Evolutionary conservation across 2,888 invertebrate species (phyloP).

Genomic region (Ochropleura leucogaster): DNA sequence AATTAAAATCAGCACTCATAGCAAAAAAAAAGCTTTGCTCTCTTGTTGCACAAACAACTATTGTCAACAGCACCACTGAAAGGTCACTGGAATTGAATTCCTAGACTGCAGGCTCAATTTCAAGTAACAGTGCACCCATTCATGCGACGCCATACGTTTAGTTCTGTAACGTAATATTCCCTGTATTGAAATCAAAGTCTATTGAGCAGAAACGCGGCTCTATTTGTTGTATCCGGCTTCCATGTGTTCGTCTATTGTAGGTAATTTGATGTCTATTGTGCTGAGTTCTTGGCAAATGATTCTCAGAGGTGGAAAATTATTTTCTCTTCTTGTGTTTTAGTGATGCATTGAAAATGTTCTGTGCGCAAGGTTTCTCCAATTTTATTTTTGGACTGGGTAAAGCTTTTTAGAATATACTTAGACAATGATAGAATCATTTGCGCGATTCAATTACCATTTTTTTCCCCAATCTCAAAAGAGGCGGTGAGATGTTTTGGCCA

Average conservation of each 20-base stretch:
- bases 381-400: background rate
- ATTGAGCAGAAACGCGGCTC: slow-evolving; percentile 18
- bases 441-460: background rate
- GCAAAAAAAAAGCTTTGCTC: no score
- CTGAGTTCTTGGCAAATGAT: background rate
- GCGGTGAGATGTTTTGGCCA: background rate
- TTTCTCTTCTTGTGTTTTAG: background rate
- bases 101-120: slow-evolving; percentile 21
- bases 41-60: no score
- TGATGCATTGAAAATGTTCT: background rate
- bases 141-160: background rate
- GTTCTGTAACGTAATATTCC: slow-evolving; percentile 36
- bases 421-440: background rate
- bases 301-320: background rate
- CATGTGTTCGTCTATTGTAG: slow-evolving; percentile 6
- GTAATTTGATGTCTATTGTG: slow-evolving; percentile 29
- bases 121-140: slow-evolving; percentile 36
- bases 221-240: slow-evolving; percentile 15
- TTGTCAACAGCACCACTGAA: background rate
- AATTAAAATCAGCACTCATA: no score
- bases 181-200: slow-evolving; percentile 32
- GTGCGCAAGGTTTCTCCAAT: background rate
- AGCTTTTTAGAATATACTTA: background rate
- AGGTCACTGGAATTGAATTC: slow-evolving; percentile 6
- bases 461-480: background rate